phyloP scores from a whole-genome alignment of 1,140 invertebrate genomes.

The Doryteuthis pealeii region DNA sequence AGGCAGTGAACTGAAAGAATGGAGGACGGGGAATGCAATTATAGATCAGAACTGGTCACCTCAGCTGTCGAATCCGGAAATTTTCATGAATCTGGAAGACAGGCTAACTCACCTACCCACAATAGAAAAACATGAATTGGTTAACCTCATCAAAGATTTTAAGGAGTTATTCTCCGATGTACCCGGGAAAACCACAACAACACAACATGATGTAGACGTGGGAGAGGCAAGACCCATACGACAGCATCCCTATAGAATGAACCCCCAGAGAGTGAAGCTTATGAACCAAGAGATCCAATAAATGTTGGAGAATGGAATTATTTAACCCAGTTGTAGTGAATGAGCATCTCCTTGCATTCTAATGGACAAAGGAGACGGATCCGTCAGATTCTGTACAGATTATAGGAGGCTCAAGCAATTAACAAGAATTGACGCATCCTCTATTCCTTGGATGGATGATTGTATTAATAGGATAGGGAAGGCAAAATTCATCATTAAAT shows the following conservation, averaged over 20 bases:
- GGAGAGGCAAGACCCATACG: constrained; percentile 31
- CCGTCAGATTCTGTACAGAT: constrained; percentile 24
- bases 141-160: not conserved
- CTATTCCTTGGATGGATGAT: constrained; percentile 20
- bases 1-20: no score
- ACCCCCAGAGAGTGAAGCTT: constrained; percentile 54
- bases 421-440: constrained; percentile 25
- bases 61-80: constrained; percentile 12
- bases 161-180: constrained; percentile 11
- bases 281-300: constrained; percentile 48
- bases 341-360: constrained; percentile 35
- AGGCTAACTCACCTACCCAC: constrained; percentile 5
- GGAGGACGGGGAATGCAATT: no score
- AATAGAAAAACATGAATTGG: not conserved
- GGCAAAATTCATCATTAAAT: no score
- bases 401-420: constrained; percentile 27
- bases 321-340: constrained; percentile 27
- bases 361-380: constrained; percentile 15
- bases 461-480: no score
- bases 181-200: not conserved
- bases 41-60: not conserved
- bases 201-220: constrained; percentile 20
- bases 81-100: not conserved
- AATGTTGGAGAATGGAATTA: constrained; percentile 28
- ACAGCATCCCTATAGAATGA: no score